Percentiles rank a stretch among this genome's conserved stretches.
Evolutionary conservation across 2,113 vertebrate species (phyloP).

Genomic region (Cebus imitator): DNA sequence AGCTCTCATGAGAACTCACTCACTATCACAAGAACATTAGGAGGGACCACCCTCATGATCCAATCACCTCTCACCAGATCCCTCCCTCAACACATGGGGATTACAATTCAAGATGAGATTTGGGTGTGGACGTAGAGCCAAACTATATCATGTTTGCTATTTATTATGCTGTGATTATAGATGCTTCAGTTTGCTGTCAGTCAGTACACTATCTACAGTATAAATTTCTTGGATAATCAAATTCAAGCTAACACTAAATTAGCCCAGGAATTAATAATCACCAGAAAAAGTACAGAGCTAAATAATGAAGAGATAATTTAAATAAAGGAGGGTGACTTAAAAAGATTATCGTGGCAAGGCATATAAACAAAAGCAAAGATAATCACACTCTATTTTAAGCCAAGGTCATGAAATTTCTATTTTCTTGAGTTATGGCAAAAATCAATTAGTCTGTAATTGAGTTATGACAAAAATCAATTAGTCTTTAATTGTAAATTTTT

Average conservation of each 20-base stretch:
- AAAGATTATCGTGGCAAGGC: slow-evolving; percentile 37
- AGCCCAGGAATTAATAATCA: slow-evolving; percentile 60
- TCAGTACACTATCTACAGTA: neutral
- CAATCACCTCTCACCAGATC: too few species aligned
- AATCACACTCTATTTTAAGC: slow-evolving; percentile 58
- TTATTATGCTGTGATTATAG: neutral
- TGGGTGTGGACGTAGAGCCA: too few species aligned
- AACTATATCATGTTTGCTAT: neutral
- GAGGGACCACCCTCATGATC: too few species aligned
- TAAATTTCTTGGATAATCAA: slow-evolving; percentile 48
- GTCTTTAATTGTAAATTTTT: slow-evolving; percentile 58
- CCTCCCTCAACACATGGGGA: too few species aligned
- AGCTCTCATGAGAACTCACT: too few species aligned
- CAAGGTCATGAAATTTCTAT: slow-evolving; percentile 59
- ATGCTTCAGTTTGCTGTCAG: neutral
- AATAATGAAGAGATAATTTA: slow-evolving; percentile 49
- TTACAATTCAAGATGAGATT: too few species aligned
- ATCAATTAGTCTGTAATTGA: slow-evolving; percentile 71
- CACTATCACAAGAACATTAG: too few species aligned
- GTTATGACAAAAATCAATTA: slow-evolving; percentile 71
- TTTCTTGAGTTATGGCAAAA: slow-evolving; percentile 56
- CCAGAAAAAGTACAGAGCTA: slow-evolving; percentile 40
- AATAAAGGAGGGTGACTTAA: slow-evolving; percentile 7
- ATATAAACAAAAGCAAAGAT: slow-evolving; percentile 64
- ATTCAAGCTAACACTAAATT: slow-evolving; percentile 64